phyloP scores from a whole-genome alignment of 2,888 invertebrate genomes.

The Drosophila flavopinicola region DNA sequence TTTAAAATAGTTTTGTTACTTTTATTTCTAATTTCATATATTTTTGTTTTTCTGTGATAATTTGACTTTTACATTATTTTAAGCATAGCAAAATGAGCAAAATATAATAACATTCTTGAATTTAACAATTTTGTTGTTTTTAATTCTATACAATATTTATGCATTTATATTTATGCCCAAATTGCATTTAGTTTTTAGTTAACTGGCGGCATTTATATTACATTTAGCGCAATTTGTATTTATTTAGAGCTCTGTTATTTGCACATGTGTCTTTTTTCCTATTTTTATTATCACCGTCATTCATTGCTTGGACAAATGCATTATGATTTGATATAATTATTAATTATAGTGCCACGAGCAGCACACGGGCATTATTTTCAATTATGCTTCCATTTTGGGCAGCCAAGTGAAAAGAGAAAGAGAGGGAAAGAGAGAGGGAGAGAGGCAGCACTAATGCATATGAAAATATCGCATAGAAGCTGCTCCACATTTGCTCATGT shows the following conservation, averaged over 20 bases:
- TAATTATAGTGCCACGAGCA: conserved; percentile 53
- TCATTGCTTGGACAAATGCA: conserved; percentile 37
- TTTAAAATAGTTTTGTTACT: no score
- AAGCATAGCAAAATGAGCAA: no score
- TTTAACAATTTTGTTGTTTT: background rate
- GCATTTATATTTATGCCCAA: background rate
- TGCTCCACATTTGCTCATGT: conserved; percentile 43
- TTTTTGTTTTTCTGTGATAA: no score
- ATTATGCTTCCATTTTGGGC: conserved; percentile 51
- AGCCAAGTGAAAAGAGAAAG: background rate
- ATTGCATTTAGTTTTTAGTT: background rate
- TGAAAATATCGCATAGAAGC: background rate
- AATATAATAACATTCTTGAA: background rate
- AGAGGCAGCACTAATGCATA: conserved; percentile 2
- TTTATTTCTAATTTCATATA: no score
- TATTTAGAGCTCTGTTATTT: conserved; percentile 27
- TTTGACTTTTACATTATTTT: no score
- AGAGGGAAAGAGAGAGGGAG: no score
- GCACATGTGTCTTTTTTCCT: background rate
- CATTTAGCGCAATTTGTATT: conserved; percentile 10
- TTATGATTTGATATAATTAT: conserved; percentile 62
- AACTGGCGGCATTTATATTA: background rate
- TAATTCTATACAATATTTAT: background rate
- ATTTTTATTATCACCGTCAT: conserved; percentile 25
- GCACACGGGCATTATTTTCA: conserved; percentile 59